Base-by-base conservation (phyloP, 2,797 vertebrate genomes). In the Amblyraja radiata region DNA sequence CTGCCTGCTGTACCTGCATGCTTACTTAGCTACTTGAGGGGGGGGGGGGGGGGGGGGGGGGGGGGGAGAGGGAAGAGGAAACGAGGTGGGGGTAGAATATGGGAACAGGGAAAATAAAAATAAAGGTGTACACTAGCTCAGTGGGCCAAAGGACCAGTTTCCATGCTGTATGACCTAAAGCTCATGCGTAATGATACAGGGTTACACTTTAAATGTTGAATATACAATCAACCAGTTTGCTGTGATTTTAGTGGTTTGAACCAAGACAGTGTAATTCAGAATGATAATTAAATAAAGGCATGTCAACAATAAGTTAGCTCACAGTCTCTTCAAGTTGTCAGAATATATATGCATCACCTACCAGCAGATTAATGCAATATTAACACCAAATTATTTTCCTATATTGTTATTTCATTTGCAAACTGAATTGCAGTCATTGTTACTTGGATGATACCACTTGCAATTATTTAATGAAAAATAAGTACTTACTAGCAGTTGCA, bases 401-500 rank as follows among this genome's bases (percentile, higher is more conserved):
- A 84, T 84, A n/a, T 13, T 84, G 81, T 28, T 61, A 61, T 61
- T 84, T 84, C 7, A 86, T 86, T 58, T 86, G 28, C 28, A 86
- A 18, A 18, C 9, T 14, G 21, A 36, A 74, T 91, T 92, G 14
- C 25, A 54, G 23, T 92, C 39, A 58, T 13, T 18, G 1, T 73
- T n/a, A 16, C 80, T 74, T 25, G 25, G 58, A n/a, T 58, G 63
- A 65, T 78, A 46, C 23, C 36, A 0, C 18, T 80, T n/a, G 46
- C 23, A 21, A 68, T 23, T 80, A 32, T 36, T 65, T 36, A 84
- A 84, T 84, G 58, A 74, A 6, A 39, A 63, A 23, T 10, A 25
- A 21, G 14, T 95, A 96, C 98, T 98, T 96, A 99, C 99, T 97
- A 96, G 98, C 99, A 36, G 99, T 99, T 94, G 98, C 98, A 71